phyloP scores from a whole-genome alignment of 2,888 invertebrate genomes.

The Lumbricus terrestris region DNA sequence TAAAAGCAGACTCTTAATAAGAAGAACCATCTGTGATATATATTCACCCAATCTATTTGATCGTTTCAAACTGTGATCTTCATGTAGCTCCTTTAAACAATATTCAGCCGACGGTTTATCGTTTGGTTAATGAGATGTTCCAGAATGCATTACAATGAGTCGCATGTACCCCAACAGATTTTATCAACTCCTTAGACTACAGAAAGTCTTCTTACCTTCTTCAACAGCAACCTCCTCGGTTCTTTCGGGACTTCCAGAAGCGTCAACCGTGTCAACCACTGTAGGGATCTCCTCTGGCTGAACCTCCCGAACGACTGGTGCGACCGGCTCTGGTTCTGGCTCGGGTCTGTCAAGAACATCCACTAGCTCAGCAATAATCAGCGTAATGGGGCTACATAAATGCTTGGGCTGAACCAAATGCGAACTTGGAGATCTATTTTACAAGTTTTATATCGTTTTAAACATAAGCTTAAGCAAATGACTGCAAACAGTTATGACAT shows the following conservation, averaged over 20 bases:
- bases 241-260: conserved; percentile 10
- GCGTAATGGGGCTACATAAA: neutral
- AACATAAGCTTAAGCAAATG: neutral
- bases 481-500: neutral
- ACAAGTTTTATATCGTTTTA: neutral
- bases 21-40: no score
- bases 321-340: neutral
- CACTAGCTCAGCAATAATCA: neutral
- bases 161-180: neutral
- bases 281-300: neutral
- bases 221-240: neutral
- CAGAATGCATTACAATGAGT: neutral
- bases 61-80: no score
- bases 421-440: neutral
- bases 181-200: neutral
- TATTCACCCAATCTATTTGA: no score
- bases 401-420: neutral
- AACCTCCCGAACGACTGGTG: neutral
- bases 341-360: neutral
- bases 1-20: no score
- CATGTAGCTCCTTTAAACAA: neutral
- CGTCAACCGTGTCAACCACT: neutral
- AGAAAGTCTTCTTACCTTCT: neutral
- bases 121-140: no score
- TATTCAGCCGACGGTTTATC: neutral